Percentiles rank a stretch among this genome's conserved stretches.
Evolutionary conservation across 30 jellyfish, hydroid and myxozoan genomes (phyloP).

Genomic region (Hydra vulgaris): DNA sequence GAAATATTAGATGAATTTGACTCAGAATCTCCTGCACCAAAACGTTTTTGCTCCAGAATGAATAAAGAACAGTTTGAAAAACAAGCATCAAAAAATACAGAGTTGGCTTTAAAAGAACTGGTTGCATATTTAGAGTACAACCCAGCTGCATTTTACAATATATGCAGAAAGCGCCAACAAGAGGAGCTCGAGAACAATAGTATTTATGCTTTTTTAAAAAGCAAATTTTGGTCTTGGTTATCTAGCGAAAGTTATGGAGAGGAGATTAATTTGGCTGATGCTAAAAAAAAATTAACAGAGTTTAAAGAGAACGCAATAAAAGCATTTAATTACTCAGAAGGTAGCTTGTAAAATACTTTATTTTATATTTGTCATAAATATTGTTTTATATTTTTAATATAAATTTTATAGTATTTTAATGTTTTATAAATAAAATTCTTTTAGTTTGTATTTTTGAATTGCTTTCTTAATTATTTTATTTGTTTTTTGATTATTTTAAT

Average conservation of each 20-base stretch:
- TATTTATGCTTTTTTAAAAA: constrained; percentile 53
- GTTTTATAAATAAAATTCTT: background rate
- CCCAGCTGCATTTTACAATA: constrained; percentile 71
- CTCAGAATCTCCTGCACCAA: constrained; percentile 77
- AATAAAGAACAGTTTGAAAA: constrained; percentile 39
- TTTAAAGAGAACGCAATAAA: constrained; percentile 43
- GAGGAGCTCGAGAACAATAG: constrained; percentile 61
- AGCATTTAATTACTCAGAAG: constrained; percentile 65
- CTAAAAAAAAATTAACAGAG: constrained; percentile 16
- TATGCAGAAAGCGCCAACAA: constrained; percentile 55
- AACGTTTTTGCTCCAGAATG: constrained; percentile 57
- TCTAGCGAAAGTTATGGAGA: constrained; percentile 34
- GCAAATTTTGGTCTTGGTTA: constrained; percentile 37
- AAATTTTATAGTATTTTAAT: background rate
- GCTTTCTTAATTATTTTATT: background rate
- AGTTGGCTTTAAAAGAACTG: constrained; percentile 51
- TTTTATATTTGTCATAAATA: background rate
- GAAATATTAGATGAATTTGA: constrained; percentile 67
- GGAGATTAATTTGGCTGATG: constrained; percentile 35
- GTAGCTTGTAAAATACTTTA: constrained; percentile 10
- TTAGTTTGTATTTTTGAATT: background rate
- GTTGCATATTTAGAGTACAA: constrained; percentile 57
- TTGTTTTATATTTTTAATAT: background rate
- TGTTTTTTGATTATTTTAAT: background rate
- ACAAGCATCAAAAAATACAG: constrained; percentile 48